Percentiles rank a stretch among this genome's conserved stretches.
These are phyloP conservation scores for Drosophila austrosaltans DNA, from an alignment of 2,888 invertebrate genomes.

Conservation along the genomic window DNA sequence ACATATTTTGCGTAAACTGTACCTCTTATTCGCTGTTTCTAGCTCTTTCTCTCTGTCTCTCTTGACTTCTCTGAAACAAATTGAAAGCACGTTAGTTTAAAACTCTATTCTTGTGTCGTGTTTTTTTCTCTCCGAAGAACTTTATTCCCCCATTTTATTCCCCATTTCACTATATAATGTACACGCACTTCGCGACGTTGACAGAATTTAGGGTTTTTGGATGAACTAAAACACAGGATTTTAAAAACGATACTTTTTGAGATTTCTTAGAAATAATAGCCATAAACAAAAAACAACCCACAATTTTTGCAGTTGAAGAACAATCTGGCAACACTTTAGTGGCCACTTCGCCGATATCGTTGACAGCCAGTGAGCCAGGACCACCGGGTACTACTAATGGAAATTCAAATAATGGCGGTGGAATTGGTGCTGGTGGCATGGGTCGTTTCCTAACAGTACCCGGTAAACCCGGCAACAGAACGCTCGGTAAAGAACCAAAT, in stretches of 20 bases:
- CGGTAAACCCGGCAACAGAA: slow-evolving; percentile 79
- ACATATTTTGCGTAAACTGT: slow-evolving; percentile 55
- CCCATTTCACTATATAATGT: background rate
- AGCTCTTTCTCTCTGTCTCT: slow-evolving; percentile 43
- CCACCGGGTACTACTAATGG: slow-evolving; percentile 76
- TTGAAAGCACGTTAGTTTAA: slow-evolving; percentile 16
- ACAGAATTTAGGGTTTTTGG: slow-evolving; percentile 1
- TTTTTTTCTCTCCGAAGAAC: slow-evolving; percentile 4
- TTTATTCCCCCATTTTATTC: slow-evolving; percentile 1
- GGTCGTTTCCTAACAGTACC: slow-evolving; percentile 83
- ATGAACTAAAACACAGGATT: background rate
- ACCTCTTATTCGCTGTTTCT: slow-evolving; percentile 32
- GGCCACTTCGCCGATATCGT: slow-evolving; percentile 78
- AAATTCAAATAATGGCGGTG: slow-evolving; percentile 8
- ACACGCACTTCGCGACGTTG: background rate
- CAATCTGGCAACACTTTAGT: slow-evolving; percentile 73
- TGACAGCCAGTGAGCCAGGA: slow-evolving; percentile 77
- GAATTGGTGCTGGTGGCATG: slow-evolving; percentile 74
- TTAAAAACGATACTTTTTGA: background rate
- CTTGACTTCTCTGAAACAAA: slow-evolving; percentile 29
- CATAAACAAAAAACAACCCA: slow-evolving; percentile 22
- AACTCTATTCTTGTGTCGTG: slow-evolving; percentile 18
- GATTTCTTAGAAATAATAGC: background rate
- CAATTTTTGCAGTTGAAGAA: slow-evolving; percentile 82
- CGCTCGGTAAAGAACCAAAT: slow-evolving; percentile 68